Conservation (phyloP, 2,888 invertebrate species). For the Cheilosia pagana region DNA sequence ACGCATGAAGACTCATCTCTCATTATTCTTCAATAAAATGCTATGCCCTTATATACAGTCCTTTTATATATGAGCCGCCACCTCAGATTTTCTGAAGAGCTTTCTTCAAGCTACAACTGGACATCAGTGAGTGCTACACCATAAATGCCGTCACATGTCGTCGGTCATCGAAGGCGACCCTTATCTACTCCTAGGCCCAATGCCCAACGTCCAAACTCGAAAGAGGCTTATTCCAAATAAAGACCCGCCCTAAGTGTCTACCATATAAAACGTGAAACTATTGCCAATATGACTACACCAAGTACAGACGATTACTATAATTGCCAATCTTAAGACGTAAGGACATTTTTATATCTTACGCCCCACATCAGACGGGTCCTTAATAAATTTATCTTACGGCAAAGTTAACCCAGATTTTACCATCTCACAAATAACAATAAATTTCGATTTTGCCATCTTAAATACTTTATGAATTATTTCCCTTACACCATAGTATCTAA, state of each 20-base stretch:
- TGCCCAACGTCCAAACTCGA: not conserved
- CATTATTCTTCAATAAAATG: too few species aligned
- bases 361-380: constrained; percentile 47
- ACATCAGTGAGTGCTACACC: too few species aligned
- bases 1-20: too few species aligned
- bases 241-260: constrained; percentile 8
- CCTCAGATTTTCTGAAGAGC: too few species aligned
- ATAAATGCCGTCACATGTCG: not conserved
- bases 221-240: constrained; percentile 60
- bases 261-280: constrained; percentile 53
- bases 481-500: constrained; percentile 47
- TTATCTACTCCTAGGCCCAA: not conserved
- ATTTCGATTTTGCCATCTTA: constrained; percentile 83
- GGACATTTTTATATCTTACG: constrained; percentile 28
- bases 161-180: not conserved
- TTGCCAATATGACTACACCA: constrained; percentile 36
- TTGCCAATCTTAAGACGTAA: constrained; percentile 56
- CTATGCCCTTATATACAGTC: too few species aligned
- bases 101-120: too few species aligned
- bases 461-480: constrained; percentile 83
- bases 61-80: too few species aligned
- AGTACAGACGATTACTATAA: constrained; percentile 62
- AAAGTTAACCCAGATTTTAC: constrained; percentile 76
- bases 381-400: constrained; percentile 73
- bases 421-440: constrained; percentile 82